phyloP scores from a whole-genome alignment of 2,888 invertebrate genomes.

The Cosmia pyralina region DNA sequence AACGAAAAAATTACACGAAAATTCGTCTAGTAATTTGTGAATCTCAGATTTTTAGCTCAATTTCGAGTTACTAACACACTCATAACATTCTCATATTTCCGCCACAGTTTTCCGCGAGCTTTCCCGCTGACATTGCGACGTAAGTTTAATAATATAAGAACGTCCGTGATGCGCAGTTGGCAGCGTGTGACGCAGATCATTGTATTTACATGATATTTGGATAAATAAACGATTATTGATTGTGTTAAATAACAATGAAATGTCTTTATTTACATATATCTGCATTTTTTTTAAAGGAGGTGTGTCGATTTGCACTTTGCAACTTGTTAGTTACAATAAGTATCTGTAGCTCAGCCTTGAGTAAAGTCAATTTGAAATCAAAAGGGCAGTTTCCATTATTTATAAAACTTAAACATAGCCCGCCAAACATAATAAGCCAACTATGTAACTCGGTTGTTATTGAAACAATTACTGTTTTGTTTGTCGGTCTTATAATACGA shows the following conservation, averaged over 20 bases:
- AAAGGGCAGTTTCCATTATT: neutral
- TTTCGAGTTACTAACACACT: constrained; percentile 28
- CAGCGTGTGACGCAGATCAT: constrained; percentile 52
- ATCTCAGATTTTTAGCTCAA: neutral
- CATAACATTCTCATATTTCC: constrained; percentile 40
- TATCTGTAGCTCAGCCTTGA: neutral
- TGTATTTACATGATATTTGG: constrained; percentile 48
- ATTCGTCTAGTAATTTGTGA: no score
- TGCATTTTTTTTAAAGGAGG: neutral
- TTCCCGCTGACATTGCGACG: constrained; percentile 46
- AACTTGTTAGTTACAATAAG: neutral
- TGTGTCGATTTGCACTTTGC: neutral
- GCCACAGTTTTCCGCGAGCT: constrained; percentile 37
- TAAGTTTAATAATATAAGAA: constrained; percentile 43
- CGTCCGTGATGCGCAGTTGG: constrained; percentile 58
- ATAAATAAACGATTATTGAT: constrained; percentile 32
- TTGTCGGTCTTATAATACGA: neutral
- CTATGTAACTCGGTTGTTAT: neutral
- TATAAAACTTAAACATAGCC: neutral
- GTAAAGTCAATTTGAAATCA: neutral
- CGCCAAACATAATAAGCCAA: neutral
- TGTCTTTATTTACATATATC: neutral
- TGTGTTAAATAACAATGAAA: constrained; percentile 21
- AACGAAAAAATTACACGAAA: no score
- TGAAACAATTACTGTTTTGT: constrained; percentile 1